Base-by-base conservation (phyloP, 2,797 vertebrate genomes). In the Neosalanx taihuensis region DNA sequence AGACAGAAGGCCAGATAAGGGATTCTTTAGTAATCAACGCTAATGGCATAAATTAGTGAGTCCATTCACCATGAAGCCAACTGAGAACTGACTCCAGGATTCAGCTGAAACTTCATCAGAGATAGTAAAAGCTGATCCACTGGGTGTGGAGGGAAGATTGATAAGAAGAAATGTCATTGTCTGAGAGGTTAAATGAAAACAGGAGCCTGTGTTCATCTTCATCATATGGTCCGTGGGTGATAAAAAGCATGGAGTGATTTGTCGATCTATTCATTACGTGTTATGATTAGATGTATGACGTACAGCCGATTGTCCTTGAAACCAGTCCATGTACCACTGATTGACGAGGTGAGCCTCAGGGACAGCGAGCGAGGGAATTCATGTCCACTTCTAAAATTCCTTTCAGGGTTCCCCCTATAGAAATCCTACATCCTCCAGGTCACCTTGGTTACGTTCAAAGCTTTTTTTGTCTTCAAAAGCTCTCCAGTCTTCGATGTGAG, bases 401-500 rank as follows among this genome's bases (percentile, higher is more conserved):
- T 72, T 74, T 72, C 72, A 70, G 51, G 51, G 29, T 76, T 71
- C 74, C 67, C 41, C 68, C 71, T 69, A 65, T 10, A 63, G 70
- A 56, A n/a, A 56, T 59, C 64, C 26, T 72, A 51, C 73, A 77
- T 79, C 80, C 80, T 83, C 81, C 46, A 29, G n/a, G 71, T 86
- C 79, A 85, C 78, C 79, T 85, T 79, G 23, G 3, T 77, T 67
- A 31, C 64, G 83, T 77, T 81, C 18, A 79, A 78, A 70, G 68
- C 64, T 51, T 75, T 51, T 75, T n/a, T 73, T 64, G 72, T 80
- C 73, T 78, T 83, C 75, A 84, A 83, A 79, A 73, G 76, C 71
- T 61, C 64, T 56, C 37, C 57, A 61, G 71, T 70, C 81, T 75
- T 76, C 66, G 58, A 82, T 76, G 72, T 76, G 49, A 70, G 64